Conservation (phyloP, 1,140 invertebrate species). For the Meteorus sp. region DNA sequence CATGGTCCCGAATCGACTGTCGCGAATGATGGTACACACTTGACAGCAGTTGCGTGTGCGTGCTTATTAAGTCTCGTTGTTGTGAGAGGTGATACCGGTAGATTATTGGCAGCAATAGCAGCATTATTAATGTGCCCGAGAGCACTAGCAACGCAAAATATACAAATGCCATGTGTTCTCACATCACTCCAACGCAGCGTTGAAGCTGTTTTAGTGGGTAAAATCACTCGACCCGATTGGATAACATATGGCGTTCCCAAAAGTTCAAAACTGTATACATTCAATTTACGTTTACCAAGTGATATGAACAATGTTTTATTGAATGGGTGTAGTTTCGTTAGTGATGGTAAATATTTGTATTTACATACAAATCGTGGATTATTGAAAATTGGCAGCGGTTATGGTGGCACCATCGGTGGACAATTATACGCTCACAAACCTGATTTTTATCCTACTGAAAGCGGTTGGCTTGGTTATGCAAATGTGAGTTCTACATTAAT, state of each 20-base stretch:
- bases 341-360: constrained; percentile 89
- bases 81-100: constrained; percentile 91
- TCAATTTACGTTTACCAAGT: constrained; percentile 63
- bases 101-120: constrained; percentile 82
- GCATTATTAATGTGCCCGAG: constrained; percentile 86
- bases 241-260: constrained; percentile 83
- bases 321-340: constrained; percentile 66
- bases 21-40: constrained; percentile 66
- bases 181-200: constrained; percentile 87
- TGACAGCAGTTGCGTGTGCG: constrained; percentile 86
- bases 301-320: constrained; percentile 54
- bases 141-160: constrained; percentile 75
- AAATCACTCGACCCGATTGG: constrained; percentile 83
- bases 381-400: constrained; percentile 91
- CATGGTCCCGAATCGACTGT: constrained; percentile 63
- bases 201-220: constrained; percentile 83
- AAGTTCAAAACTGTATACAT: constrained; percentile 74
- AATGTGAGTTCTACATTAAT: constrained; percentile 63
- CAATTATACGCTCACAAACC: constrained; percentile 80
- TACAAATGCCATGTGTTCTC: constrained; percentile 85
- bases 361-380: constrained; percentile 72
- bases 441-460: constrained; percentile 77
- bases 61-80: constrained; percentile 88
- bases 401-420: constrained; percentile 85
- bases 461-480: constrained; percentile 84